phyloP scores from a whole-genome alignment of 2,888 invertebrate species.

The Thymelicus lineola region DNA sequence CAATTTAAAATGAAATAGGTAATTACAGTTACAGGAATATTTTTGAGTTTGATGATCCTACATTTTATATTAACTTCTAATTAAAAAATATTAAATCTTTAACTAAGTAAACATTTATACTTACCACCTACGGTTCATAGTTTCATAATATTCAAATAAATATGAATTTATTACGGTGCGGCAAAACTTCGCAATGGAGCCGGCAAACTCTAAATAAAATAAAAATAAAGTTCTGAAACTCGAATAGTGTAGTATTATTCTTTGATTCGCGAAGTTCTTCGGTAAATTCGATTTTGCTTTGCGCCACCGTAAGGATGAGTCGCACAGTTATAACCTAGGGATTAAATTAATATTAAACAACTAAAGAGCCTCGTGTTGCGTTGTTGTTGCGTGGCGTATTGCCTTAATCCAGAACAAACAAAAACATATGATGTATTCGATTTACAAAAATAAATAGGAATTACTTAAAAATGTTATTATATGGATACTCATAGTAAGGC shows the following conservation, averaged over 20 bases:
- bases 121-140: neutral
- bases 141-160: constrained; percentile 25
- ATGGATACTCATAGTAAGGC: too few species aligned
- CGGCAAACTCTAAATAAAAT: constrained; percentile 34
- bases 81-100: neutral
- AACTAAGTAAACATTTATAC: neutral
- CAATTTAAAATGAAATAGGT: too few species aligned
- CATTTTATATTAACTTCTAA: too few species aligned
- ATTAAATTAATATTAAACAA: neutral
- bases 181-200: constrained; percentile 32
- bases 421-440: too few species aligned
- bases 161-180: constrained; percentile 32
- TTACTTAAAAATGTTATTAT: too few species aligned
- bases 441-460: too few species aligned
- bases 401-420: too few species aligned
- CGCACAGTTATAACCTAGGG: neutral
- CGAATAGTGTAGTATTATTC: constrained; percentile 40
- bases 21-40: too few species aligned
- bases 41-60: too few species aligned
- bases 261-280: constrained; percentile 41
- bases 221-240: constrained; percentile 38
- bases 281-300: constrained; percentile 43
- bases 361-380: neutral
- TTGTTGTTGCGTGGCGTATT: too few species aligned
- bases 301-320: constrained; percentile 28